Base-by-base conservation (phyloP, 1,140 invertebrate species). In the Pomacea maculata region DNA sequence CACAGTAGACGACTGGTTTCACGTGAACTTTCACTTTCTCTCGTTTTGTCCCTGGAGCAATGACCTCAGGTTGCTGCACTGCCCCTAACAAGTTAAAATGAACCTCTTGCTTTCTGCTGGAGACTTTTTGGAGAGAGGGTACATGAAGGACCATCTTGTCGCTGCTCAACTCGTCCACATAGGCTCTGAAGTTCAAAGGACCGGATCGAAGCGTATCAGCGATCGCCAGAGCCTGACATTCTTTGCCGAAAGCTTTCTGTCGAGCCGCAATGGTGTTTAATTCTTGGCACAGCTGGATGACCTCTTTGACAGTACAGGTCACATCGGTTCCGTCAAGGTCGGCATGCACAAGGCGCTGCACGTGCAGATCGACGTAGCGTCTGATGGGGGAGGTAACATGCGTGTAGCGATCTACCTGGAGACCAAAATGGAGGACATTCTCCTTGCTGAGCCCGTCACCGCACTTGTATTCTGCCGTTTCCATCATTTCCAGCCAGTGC, bases 401-500 rank as follows among this genome's bases (percentile, higher is more conserved):
- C 5, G 89, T 89, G 81, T 92, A 92, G 15, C n/a, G 54, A 1
- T 52, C 70, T 14, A 81, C 73, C 15, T 82, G 64, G 34, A 88
- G 72, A 57, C 79, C 79, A 72, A 84, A 88, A 80, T 89, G 87
- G 45, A 19, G 14, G 1, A 45, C 54, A 29, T 81, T 68, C 14
- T 76, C 70, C 19, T 19, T 15, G 63, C 68, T 78, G 19, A 78
- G 67, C 1, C 67, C 77, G 65, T 70, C 57, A 65, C 77, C 65
- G 54, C 81, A 85, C 45, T 64, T 71, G 68, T 82, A 93, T 90
- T 98, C 96, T n/a, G 98, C 96, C 87, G 73, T 64, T 70, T 83
- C 81, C 68, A 85, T 81, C 55, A 84, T 67, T 4, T 52, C 75
- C 21, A 85, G 34, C 82, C 82, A 85, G 34, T 83, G 72, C 21